Evolutionary conservation across 2,113 vertebrate species (phyloP), one percentile per base, ranked within the genome.

Genomic region (Mola mola): DNA sequence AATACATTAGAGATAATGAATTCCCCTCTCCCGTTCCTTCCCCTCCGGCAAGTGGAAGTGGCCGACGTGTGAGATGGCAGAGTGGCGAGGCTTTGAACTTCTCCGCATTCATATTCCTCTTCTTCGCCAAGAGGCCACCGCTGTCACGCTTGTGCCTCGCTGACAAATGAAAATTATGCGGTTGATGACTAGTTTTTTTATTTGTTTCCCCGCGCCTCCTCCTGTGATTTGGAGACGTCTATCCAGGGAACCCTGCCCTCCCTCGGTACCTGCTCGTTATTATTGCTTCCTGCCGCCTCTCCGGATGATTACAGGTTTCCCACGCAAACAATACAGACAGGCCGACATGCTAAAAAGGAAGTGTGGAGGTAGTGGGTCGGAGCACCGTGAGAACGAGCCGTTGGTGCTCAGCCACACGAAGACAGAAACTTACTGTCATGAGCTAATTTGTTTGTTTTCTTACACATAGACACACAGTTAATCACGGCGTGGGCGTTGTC

Each of bases 1-100:
- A 82, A 84, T 70, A 82, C 66, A 80, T 87, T 62, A 82, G 47
- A 47, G 38, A 46, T 69, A 71, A 79, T 79, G 62, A 68, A 69
- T 71, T 43, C 60, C 53, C 49, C 47, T 31, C 25, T 19, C 33
- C 37, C 6, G 7, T n/a, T 47, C 50, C 29, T 21, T 6, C 47
- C 26, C 9, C 4, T 34, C 3, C 16, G 20, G 38, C 29, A 11
- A 10, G 6, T 5, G 17, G 20, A 10, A 52, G 28, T 8, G 44
- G 43, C 19, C 29, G 5, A 41, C 21, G 43, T 2, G 2, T 28
- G 47, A 56, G 56, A 48, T 4, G 42, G 59, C 17, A 2, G 36
- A 53, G 48, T 62, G 70, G 59, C 44, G 38, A 48, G 24, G 46
- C 61, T 42, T 16, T 47, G 24, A 24, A 19, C 34, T 46, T 60